Conservation (phyloP, 2,888 invertebrate species). For the Spialia ferax region DNA sequence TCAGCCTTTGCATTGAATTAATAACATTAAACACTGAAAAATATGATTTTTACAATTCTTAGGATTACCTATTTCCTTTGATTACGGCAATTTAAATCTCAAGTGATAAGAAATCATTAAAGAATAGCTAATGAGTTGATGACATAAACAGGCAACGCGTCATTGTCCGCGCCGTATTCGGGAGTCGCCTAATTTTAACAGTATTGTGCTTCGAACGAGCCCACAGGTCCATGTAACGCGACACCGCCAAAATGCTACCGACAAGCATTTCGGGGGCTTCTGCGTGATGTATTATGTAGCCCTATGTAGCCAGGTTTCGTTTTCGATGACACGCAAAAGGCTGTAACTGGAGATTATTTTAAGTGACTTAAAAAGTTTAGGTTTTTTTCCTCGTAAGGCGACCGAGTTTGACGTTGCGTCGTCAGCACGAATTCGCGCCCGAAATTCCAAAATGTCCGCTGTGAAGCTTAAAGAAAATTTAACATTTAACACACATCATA, state of each 20-base stretch:
- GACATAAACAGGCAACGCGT: not conserved
- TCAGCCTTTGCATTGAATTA: too few species aligned
- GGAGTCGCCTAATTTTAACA: conserved; percentile 39
- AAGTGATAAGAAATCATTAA: not conserved
- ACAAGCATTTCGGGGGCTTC: conserved; percentile 81
- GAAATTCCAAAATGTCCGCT: conserved; percentile 19
- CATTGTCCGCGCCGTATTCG: conserved; percentile 13
- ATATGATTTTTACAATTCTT: too few species aligned
- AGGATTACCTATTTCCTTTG: too few species aligned
- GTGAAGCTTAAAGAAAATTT: not conserved
- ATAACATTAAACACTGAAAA: too few species aligned
- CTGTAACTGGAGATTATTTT: conserved; percentile 68
- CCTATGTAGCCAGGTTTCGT: conserved; percentile 64
- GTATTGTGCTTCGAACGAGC: conserved; percentile 36
- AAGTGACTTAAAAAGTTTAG: conserved; percentile 40
- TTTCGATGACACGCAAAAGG: conserved; percentile 73
- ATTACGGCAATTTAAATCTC: not conserved
- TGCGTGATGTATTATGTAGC: conserved; percentile 67
- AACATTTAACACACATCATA: too few species aligned
- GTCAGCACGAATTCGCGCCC: conserved; percentile 20
- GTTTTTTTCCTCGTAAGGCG: conserved; percentile 28
- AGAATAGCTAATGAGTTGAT: not conserved
- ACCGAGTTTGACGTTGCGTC: conserved; percentile 28
- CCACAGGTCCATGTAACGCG: conserved; percentile 59
- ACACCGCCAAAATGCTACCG: conserved; percentile 83